Evolutionary conservation across 1,140 invertebrate genomes (phyloP).

Genomic region (Platyscapa corneri): DNA sequence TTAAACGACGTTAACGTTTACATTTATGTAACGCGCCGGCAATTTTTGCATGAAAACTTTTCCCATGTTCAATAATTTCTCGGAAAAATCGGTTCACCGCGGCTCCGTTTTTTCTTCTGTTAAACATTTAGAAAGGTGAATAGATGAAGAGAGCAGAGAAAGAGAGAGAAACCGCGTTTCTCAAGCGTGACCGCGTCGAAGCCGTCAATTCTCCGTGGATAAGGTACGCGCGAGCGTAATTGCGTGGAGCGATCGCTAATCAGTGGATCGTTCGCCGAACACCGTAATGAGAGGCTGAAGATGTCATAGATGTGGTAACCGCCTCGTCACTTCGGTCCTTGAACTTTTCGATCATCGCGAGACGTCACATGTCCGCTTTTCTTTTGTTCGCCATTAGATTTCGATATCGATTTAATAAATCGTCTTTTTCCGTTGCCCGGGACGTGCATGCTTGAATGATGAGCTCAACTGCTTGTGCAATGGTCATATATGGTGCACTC

Average conservation of each 20-base stretch:
- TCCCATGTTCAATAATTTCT: constrained; percentile 9
- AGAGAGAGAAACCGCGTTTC: neutral
- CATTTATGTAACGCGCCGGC: constrained; percentile 9
- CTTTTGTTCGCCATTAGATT: neutral
- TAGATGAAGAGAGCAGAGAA: neutral
- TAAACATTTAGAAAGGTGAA: constrained; percentile 18
- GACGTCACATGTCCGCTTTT: neutral
- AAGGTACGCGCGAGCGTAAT: neutral
- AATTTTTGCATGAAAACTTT: constrained; percentile 24
- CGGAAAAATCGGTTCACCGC: constrained; percentile 24
- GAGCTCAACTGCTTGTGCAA: neutral
- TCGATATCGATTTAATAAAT: constrained; percentile 15
- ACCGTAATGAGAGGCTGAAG: neutral
- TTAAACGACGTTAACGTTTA: neutral
- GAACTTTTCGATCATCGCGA: constrained; percentile 16
- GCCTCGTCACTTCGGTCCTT: neutral
- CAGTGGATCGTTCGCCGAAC: neutral
- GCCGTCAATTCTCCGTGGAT: neutral
- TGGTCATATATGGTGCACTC: too few species aligned
- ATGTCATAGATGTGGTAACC: neutral
- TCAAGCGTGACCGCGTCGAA: neutral
- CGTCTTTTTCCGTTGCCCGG: neutral
- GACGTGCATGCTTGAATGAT: neutral
- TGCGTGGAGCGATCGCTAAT: constrained; percentile 18
- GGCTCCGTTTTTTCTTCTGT: too few species aligned